Conservation (phyloP, 2,888 invertebrate genomes). For the Acanthosepion esculentum region DNA sequence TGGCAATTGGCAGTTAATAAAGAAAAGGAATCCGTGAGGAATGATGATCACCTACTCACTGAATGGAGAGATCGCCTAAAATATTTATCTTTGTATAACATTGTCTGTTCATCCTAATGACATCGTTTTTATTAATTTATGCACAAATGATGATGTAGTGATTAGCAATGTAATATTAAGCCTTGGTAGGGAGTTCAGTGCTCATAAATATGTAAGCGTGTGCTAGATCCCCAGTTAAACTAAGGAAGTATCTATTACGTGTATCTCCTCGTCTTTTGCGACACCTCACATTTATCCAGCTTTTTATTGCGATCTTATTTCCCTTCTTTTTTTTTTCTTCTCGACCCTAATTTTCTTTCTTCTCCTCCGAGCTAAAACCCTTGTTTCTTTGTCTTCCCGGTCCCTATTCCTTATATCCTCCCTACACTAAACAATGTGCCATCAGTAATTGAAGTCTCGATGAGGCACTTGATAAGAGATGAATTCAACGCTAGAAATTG, state of each 20-base stretch:
- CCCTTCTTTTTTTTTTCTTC: neutral
- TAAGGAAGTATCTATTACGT: neutral
- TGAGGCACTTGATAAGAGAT: neutral
- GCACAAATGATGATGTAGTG: too few species aligned
- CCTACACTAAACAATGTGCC: neutral
- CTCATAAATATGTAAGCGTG: too few species aligned
- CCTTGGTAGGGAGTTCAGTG: too few species aligned
- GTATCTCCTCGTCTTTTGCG: neutral
- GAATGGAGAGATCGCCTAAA: too few species aligned
- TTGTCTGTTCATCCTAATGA: too few species aligned
- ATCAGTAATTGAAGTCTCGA: constrained; percentile 7
- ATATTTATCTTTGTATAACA: too few species aligned
- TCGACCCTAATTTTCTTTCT: neutral
- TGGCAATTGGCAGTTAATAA: too few species aligned
- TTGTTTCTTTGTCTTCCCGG: neutral
- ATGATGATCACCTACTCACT: too few species aligned
- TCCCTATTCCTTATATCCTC: neutral
- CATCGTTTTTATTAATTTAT: too few species aligned
- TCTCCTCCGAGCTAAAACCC: neutral
- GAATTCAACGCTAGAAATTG: neutral
- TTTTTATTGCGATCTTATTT: neutral
- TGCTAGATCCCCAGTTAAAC: too few species aligned
- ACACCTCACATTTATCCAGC: neutral
- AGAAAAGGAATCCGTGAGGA: too few species aligned
- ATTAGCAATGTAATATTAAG: too few species aligned